Base-by-base conservation (phyloP, 2,888 invertebrate species). In the Lamellibrachia columna region DNA sequence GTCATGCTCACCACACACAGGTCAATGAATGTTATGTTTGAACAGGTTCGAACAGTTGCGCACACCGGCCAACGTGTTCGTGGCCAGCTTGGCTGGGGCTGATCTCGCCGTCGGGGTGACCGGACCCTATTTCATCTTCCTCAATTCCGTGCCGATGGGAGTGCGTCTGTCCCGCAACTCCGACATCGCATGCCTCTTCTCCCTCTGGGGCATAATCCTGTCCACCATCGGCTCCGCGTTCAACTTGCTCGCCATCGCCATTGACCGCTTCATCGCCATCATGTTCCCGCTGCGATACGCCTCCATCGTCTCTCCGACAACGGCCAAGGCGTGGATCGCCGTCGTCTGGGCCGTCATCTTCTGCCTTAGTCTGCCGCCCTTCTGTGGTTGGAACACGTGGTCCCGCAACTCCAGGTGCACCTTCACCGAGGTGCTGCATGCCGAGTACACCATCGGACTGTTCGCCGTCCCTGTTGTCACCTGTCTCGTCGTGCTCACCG, bases 261-360 rank as follows among this genome's bases (percentile, higher is more conserved):
- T 99, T 92, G 99, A 99, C 96, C 97, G 99, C 94, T 96, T 95
- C 93, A 95, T 96, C 90, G 95, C 96, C 93, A 99, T 99, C 95
- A 98, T 99, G 92, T 98, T 98, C 96, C 99, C 99, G 3, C 97
- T 99, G 93, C 98, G 98, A 96, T 99, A 99, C 97, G 98, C 98
- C 53, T 97, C 98, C 60, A 60, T 60, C 11, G 60, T 60, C 4
- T 15, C 60, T 15, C 11, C 15, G 95, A 98, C 98, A 96, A 99
- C 99, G 98, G 99, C 99, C 40, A 98, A 98, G 95, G 97, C 97
- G 94, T 98, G 98, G 93, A 97, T 97, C 90, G 95, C 96, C 90
- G 94, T 97, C 90, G 97, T 97, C 97, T 95, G 97, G 92, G 95
- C 96, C 55, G 98, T 98, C 0, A 99, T 99, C 92, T 99, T 60